phyloP scores from a whole-genome alignment of 2,113 vertebrate genomes.

The Pampusana beccarii region DNA sequence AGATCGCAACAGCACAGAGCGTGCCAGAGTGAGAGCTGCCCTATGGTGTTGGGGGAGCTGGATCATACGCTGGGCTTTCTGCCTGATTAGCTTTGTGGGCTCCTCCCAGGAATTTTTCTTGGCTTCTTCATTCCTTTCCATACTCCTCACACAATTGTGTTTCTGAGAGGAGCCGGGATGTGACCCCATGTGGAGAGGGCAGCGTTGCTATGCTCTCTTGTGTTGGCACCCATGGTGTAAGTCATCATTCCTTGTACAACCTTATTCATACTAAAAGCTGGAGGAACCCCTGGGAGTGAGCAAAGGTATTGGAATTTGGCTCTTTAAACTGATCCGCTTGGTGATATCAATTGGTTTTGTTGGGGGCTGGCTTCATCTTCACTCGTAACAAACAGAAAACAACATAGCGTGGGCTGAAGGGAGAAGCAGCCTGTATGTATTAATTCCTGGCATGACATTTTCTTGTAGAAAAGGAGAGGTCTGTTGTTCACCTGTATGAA shows the following conservation, averaged over 20 bases:
- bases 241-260: not conserved
- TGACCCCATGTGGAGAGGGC: not conserved
- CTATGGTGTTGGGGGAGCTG: not conserved
- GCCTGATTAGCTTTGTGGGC: not conserved
- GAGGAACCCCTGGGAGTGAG: not conserved
- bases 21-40: not conserved
- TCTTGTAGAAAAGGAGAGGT: not conserved
- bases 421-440: not conserved
- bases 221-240: not conserved
- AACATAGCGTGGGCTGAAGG: not conserved
- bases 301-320: not conserved
- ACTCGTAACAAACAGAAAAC: not conserved
- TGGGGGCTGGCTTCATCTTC: not conserved
- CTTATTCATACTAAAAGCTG: not conserved
- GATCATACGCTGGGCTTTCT: not conserved
- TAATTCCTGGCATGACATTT: not conserved
- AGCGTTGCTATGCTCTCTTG: not conserved
- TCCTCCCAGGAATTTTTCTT: not conserved
- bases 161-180: not conserved
- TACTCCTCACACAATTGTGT: not conserved
- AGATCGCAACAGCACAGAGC: not conserved
- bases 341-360: not conserved
- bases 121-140: not conserved
- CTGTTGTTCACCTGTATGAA: conserved; percentile 3
- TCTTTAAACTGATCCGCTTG: not conserved